phyloP scores from a whole-genome alignment of 1,140 invertebrate genomes.

The Micrasema minimum region DNA sequence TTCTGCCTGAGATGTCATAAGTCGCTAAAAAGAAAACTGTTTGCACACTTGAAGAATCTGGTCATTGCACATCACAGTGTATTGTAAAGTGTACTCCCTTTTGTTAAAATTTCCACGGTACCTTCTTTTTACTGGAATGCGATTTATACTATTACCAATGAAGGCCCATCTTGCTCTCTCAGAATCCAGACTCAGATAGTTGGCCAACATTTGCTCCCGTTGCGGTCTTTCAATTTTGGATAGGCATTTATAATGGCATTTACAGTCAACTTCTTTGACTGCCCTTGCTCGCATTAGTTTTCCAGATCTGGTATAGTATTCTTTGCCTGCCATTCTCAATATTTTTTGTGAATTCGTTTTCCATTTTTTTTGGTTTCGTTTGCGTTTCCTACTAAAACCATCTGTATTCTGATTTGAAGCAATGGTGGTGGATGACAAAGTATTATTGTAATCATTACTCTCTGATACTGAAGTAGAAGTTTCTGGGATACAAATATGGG shows the following conservation, averaged over 20 bases:
- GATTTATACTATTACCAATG: conserved; percentile 6
- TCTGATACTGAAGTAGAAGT: too few species aligned
- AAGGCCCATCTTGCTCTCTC: conserved; percentile 21
- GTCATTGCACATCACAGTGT: neutral
- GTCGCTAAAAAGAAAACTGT: conserved; percentile 15
- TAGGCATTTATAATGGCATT: neutral
- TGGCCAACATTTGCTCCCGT: neutral
- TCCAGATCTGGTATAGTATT: neutral
- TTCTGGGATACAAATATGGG: too few species aligned
- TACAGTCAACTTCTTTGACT: neutral
- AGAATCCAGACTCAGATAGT: neutral
- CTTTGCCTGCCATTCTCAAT: too few species aligned
- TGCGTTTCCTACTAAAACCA: neutral
- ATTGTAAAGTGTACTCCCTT: neutral
- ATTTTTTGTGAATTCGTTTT: too few species aligned
- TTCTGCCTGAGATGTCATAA: neutral
- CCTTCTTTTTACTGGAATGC: conserved; percentile 9
- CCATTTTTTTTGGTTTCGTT: too few species aligned
- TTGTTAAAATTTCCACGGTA: conserved; percentile 1
- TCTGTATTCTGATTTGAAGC: neutral
- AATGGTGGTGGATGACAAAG: neutral
- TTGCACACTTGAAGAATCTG: conserved; percentile 1
- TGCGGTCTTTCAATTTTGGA: neutral
- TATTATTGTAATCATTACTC: too few species aligned
- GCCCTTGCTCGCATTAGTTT: neutral